Base-by-base conservation (phyloP, 1,140 invertebrate genomes). In the Formica selysi region DNA sequence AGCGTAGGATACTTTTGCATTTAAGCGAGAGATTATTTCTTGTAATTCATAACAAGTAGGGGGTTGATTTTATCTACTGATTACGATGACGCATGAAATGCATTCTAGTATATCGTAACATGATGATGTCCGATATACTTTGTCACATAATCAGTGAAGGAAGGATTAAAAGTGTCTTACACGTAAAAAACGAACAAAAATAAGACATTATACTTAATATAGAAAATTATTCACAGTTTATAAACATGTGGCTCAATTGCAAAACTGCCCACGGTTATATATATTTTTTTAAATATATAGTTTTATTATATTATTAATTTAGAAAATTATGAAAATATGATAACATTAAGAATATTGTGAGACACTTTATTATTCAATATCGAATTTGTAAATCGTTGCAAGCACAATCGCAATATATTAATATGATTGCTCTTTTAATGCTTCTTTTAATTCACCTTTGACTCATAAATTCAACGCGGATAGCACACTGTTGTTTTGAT, bases 1-100 rank as follows among this genome's bases (percentile, higher is more conserved):
- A 19, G n/a, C 11, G n/a, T 8, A 13, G 0, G 5, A 38, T 26
- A 6, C 3, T 67, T 54, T 68, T 68, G n/a, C 29, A 38, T 54
- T 80, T 10, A 11, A 16, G 51, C 6, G 44, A 51, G n/a, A 67
- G 22, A 54, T 79, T 3, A 26, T 57, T 79, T 38, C 48, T 68
- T 79, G 51, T 54, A 38, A 68, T 13, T 79, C 3, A 10, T 26
- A 36, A 51, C 7, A 10, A 36, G 38, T 3, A 41, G 44, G 3
- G 13, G 44, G 19, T 68, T 68, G 59, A 32, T 38, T 26, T n/a
- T 36, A 32, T 65, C 7, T 22, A 4, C 51, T 38, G 44, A 70
- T 44, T 41, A 41, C n/a, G 65, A 80, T 80, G 76, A 80, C 76
- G 76, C 64, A 54, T 70, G 32, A 54, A 2, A 7, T n/a, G 44